Evolutionary conservation across 2,797 vertebrate genomes (phyloP), one percentile per base, ranked within the genome.

Genomic region (Lophotriccus pileatus): DNA sequence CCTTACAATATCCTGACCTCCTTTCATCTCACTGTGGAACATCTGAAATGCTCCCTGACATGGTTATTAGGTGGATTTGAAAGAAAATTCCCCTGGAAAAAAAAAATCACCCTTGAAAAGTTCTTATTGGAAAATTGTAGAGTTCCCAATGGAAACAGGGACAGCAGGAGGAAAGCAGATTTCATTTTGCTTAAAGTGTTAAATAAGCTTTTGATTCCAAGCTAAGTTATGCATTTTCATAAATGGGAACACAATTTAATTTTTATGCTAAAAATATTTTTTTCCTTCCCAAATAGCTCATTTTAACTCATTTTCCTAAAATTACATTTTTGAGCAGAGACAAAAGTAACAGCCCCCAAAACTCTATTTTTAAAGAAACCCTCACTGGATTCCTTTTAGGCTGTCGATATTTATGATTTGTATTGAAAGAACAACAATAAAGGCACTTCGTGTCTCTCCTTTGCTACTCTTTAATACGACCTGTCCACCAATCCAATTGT

Each of bases 391-490:
- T 90, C 24, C n/a, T 70, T 84, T 82, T 63, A 79, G 63, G 53
- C 20, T 64, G 13, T 67, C 49, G 59, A 55, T 82, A 52, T 24
- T 78, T 93, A 92, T 32, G 67, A 91, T 36, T 96, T 91, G 53
- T 87, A 72, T 14, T 82, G 82, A 87, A 94, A 96, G 93, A 96
- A 92, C 44, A 88, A 95, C 78, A 91, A 81, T 73, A 87, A 78
- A 96, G 39, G 83, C 79, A 87, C 83, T 95, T 94, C 72, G 46
- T 78, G 67, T 55, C 85, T 93, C 83, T 90, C 62, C 32, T 41
- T 58, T 87, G 82, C 67, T 88, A 73, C 78, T 32, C 89, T 93
- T 93, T 76, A 75, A 64, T 84, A 72, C 30, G 84, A 89, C 41
- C 49, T 86, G 93, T 79, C 60, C 77, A 92, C 85, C 93, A 86